These are phyloP conservation scores for Heliconius aoede DNA, from an alignment of 2,888 invertebrate species.

Conservation along the genomic window DNA sequence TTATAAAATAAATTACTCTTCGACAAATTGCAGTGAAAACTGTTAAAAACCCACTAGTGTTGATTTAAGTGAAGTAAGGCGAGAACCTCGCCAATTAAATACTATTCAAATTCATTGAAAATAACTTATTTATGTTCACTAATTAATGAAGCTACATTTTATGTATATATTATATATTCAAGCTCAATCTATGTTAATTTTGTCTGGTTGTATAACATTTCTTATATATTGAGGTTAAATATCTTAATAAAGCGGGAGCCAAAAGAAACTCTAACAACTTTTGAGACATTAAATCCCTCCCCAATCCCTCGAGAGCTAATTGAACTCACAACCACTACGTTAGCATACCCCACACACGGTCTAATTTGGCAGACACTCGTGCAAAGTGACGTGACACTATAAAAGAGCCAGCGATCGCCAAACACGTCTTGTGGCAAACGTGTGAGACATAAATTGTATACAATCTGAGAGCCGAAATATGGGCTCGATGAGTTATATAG, in stretches of 20 bases:
- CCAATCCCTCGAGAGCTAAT: background rate
- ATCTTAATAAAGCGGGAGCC: too few species aligned
- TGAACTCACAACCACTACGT: background rate
- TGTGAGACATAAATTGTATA: slow-evolving; percentile 53
- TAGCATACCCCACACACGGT: background rate
- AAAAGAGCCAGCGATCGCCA: slow-evolving; percentile 34
- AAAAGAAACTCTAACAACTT: too few species aligned
- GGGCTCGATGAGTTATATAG: slow-evolving; percentile 55
- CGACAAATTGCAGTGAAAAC: background rate
- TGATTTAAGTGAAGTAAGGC: slow-evolving; percentile 15
- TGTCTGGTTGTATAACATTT: too few species aligned
- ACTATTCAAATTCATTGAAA: slow-evolving; percentile 11
- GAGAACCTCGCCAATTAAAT: slow-evolving; percentile 20
- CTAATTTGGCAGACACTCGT: slow-evolving; percentile 28
- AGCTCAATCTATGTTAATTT: too few species aligned
- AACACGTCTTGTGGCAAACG: slow-evolving; percentile 48
- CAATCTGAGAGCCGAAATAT: slow-evolving; percentile 55
- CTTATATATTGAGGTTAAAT: too few species aligned
- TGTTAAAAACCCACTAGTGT: slow-evolving; percentile 6
- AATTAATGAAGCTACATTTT: slow-evolving; percentile 13
- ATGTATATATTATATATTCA: background rate
- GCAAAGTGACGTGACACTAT: slow-evolving; percentile 36
- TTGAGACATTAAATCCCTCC: too few species aligned
- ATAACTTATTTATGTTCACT: slow-evolving; percentile 17
- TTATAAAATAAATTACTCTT: background rate